Evolutionary conservation across 1,140 invertebrate genomes (phyloP), one percentile per base, ranked within the genome.

Genomic region (Conus betulinus): DNA sequence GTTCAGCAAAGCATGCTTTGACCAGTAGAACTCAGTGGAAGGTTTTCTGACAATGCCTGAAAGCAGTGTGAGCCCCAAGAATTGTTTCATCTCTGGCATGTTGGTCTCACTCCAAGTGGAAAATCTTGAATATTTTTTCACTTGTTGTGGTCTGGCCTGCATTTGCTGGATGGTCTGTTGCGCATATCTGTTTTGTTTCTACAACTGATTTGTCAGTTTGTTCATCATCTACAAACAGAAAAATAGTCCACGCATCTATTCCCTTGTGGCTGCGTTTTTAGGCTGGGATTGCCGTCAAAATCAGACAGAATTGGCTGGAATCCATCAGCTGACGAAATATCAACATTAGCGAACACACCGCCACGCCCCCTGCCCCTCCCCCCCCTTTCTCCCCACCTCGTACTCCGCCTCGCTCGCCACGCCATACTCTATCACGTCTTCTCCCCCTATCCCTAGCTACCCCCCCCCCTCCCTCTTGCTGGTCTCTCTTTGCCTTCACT

Each of bases 21-120:
- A 82, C 79, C 74, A 87, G 57, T 74, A 87, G 11, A 15, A 74
- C 20, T 51, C 39, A 87, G 11, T 71, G n/a, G 85, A 71, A 78
- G n/a, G 55, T 23, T 74, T 78, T 0, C 15, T 78, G 8, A 78
- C 52, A 71, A 87, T n/a, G n/a, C 52, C 85, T 78, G 57, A 25
- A 11, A 82, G 23, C 17, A 82, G 15, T 10, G 51, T 27, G 25
- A 82, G 25, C 10, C 79, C 79, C 10, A 82, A 39, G 39, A 82
- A 82, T 55, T 82, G 25, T 20, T 39, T 76, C 57, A 85, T 83
- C 1, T 82, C 53, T n/a, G 8, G 10, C 8, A 11, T 6, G 39
- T 82, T 27, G 13, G 23, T 27, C 11, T 82, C 79, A 7, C 15
- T 82, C 79, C 79, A 82, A n/a, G 25, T 52, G 8, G 15, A 39